Percentiles rank a stretch among this genome's conserved stretches.
phyloP scores from a whole-genome alignment of 2,113 vertebrate species.

The Picathartes gymnocephalus region DNA sequence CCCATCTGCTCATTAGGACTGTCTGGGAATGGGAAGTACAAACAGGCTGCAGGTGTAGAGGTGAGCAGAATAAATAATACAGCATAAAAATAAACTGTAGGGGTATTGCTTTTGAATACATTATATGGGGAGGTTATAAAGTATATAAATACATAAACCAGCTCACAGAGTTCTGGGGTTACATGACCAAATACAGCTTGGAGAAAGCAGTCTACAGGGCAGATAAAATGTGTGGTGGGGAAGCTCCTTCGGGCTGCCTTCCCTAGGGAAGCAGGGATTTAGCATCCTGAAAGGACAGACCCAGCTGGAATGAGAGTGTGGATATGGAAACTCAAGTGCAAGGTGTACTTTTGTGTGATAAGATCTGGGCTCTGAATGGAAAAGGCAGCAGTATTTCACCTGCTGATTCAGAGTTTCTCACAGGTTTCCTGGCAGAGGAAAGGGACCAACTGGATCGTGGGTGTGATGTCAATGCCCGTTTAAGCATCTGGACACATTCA shows the following conservation, averaged over 20 bases:
- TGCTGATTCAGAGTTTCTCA: neutral
- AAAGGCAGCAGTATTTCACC: neutral
- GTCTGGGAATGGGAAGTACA: neutral
- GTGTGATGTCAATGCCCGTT: neutral
- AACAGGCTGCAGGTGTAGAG: neutral
- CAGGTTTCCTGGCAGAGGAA: neutral
- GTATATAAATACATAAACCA: neutral
- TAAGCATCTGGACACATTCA: neutral
- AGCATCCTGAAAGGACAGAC: neutral
- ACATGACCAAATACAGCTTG: accelerated
- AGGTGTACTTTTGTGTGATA: neutral
- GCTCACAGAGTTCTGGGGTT: neutral
- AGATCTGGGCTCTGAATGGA: neutral
- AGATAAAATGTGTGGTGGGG: neutral
- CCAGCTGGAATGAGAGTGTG: neutral
- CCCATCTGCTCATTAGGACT: neutral
- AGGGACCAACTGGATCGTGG: neutral
- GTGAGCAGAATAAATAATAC: neutral
- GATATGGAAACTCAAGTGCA: neutral
- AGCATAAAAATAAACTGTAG: neutral
- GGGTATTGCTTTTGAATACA: neutral
- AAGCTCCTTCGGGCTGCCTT: neutral
- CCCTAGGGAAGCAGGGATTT: neutral
- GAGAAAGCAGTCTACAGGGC: neutral
- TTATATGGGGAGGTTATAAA: neutral